Evolutionary conservation across 2,888 invertebrate species (phyloP), one percentile per base, ranked within the genome.

Genomic region (Fissipunctia ypsillon): DNA sequence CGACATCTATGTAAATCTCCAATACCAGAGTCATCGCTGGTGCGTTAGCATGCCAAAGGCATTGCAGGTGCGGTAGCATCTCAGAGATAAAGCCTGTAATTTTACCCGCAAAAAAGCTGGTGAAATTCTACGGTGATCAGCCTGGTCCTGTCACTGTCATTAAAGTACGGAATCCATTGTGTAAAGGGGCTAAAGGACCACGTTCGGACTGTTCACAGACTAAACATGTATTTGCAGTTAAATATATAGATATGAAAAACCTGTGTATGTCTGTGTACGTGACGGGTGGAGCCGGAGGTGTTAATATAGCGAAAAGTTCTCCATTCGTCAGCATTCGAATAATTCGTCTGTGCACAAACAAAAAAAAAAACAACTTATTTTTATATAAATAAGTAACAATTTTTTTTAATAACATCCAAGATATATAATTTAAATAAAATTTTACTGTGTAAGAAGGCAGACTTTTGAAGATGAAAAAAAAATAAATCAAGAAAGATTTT

Each of bases 271-370:
- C 78, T 88, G 83, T 87, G 89, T 83, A 90, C 86, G 88, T 87
- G 91, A 91, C 86, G 86, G 90, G 86, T 87, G 91, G 88, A 88
- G 90, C 94, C 93, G 90, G 91, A 87, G 88, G 90, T 87, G 90
- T 90, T 90, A 94, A 88, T 90, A 89, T 88, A 87, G 88, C 86
- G 88, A 84, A 84, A 90, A 87, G 81, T 86, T 88, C 85, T 86
- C 85, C 90, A 86, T 91, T 91, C 89, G 92, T 95, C 96, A 95
- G 94, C 95, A 93, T 92, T 94, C 93, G 91, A 91, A 93, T 91
- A 95, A 92, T 87, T 94, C 94, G 93, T 95, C 96, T 96, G 96
- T 91, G 92, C 89, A 92, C 87, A 93, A 93, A 94, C 88, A 93
- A 92, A 89, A 87, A 78, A 84, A 82, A 31, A 85, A 66, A 64